phyloP scores from a whole-genome alignment of 2,797 vertebrate species.

The Darevskia mixta region DNA sequence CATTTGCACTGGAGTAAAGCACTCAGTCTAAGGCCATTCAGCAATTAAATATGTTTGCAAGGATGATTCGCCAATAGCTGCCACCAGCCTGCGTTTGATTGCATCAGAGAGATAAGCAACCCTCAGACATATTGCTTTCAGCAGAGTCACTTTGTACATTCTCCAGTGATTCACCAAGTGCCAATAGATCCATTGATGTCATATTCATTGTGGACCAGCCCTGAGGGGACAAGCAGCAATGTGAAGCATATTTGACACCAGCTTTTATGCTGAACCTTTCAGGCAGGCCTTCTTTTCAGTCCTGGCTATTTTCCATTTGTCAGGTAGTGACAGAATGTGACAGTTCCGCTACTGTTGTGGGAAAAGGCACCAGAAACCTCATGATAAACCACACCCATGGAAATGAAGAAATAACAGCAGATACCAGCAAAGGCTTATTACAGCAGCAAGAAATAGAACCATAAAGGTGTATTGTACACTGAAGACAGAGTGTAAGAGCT shows the following conservation, averaged over 20 bases:
- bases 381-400: conserved; percentile 73
- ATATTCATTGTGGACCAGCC: neutral
- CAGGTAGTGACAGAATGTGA: conserved; percentile 73
- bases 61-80: neutral
- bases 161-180: neutral
- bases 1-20: neutral
- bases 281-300: neutral
- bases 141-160: neutral
- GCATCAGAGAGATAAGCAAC: neutral
- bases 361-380: conserved; percentile 55
- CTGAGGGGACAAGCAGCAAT: neutral
- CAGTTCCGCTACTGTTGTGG: conserved; percentile 70
- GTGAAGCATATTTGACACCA: neutral
- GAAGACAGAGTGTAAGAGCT: neutral
- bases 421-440: conserved; percentile 74
- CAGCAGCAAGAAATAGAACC: conserved; percentile 72
- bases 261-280: neutral
- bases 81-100: neutral
- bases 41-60: neutral
- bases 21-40: neutral
- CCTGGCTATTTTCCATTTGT: neutral
- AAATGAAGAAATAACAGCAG: conserved; percentile 75
- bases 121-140: neutral
- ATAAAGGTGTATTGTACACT: conserved; percentile 50
- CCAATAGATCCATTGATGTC: neutral